Base-by-base conservation (phyloP, 2,797 vertebrate species). In the Myripristis jacobus region DNA sequence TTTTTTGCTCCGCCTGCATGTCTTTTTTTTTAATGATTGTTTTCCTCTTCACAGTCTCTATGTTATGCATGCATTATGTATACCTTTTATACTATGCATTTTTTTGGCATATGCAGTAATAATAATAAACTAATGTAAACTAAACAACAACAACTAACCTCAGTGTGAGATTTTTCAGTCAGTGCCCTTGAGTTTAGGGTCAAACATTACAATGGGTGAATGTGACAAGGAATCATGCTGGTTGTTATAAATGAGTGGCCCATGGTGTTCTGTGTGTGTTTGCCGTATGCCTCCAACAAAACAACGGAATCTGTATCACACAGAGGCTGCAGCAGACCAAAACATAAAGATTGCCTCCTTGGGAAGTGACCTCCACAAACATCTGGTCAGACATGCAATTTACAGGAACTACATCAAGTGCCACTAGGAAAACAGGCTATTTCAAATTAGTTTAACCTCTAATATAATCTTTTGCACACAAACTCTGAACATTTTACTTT, bases 201-300 rank as follows among this genome's bases (percentile, higher is more conserved):
- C 64, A 63, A 53, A 16, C 19, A 15, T 18, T 51, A 13, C 5
- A 41, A 73, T 77, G 62, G 75, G 67, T 18, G 70, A 74, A 53
- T 59, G 46, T 48, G 51, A 68, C 34, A 51, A 68, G 36, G 52
- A 75, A 61, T 34, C 13, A 27, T 1, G 2, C 13, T 59, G 21
- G 55, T 34, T 63, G 34, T 27, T n/a, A 25, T n/a, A 36, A 27
- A 69, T 66, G 1, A 18, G 25, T 62, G 48, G 21, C 21, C 21
- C 21, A 18, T 46, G 2, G 36, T 38, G 36, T 38, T 25, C 11
- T 31, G 41, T 31, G 59, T 54, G 24, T 19, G 50, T 46, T 31
- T 46, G 25, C 41, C 12, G 27, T 22, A 21, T 2, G 16, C 41
- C 31, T 48, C 31, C 58, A 47, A 21, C 3, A 12, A 50, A 31